Evolutionary conservation across 2,888 invertebrate species (phyloP), one percentile per base, ranked within the genome.

Genomic region (Zaprionus bogoriensis): DNA sequence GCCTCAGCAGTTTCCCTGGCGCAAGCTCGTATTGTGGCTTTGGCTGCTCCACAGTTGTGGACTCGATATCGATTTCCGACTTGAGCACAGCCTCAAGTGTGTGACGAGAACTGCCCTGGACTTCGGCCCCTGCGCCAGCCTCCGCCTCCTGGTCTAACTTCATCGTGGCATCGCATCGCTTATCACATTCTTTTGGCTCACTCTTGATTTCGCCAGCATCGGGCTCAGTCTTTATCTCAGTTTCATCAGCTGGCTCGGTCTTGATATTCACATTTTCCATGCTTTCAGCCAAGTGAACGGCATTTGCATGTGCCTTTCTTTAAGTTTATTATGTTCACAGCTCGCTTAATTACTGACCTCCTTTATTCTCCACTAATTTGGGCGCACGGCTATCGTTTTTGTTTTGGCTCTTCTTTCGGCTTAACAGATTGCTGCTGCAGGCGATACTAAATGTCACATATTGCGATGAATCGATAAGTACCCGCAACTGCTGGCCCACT

Each of bases 181-280:
- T 39, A 4, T 20, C 9, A 5, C 23, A 23, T 5, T 23, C 3
- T 23, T 23, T 39, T 39, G 10, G n/a, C n/a, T 50, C 14, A 1
- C 20, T 41, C 10, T 54, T 54, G n/a, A 54, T 27, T 14, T 54
- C 22, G 25, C 7, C 17, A 2, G 4, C 10, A 20, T n/a, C 46
- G 0, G 14, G 6, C 1, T 50, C 32, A 7, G n/a, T 27, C 28
- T 14, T 28, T 9, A n/a, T 7, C 7, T 32, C 28, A 9, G 17
- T 5, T 1, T 27, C 48, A 19, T 44, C 51, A 7, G 28, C 23
- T 5, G 25, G 17, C 10, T 80, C 57, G 0, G 6, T 20, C 61
- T 77, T 77, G 19, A 65, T 47, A 30, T 27, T 10, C 4, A 28
- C 27, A 28, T n/a, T 20, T 28, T 59, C 77, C 81, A 80, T 82